A percentile compares a stretch with the other conserved stretches of the same genome.
Evolutionary conservation across 1,140 invertebrate species (phyloP).

Genomic region (Helicoverpa armigera): DNA sequence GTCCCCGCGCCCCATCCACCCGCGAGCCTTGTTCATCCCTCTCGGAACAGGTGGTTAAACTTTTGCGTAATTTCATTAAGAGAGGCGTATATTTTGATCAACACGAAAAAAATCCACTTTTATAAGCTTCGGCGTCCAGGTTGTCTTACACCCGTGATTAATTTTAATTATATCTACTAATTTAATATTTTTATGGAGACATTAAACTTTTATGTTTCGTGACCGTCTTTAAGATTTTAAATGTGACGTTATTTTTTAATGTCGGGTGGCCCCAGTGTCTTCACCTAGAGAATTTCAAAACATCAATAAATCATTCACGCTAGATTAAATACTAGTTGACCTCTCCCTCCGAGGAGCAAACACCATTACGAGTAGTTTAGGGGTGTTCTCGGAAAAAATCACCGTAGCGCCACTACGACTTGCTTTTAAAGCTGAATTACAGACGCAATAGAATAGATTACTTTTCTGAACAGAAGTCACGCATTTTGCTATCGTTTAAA

Average conservation of each 20-base stretch:
- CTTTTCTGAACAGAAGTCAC: not conserved
- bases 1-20: slow-evolving; percentile 59
- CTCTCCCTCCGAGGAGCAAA: slow-evolving; percentile 76
- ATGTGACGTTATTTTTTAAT: slow-evolving; percentile 6
- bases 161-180: slow-evolving; percentile 51
- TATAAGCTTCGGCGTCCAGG: slow-evolving; percentile 48
- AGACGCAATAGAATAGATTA: not conserved
- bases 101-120: slow-evolving; percentile 60
- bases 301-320: slow-evolving; percentile 83
- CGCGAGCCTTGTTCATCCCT: slow-evolving; percentile 53
- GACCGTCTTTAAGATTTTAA: slow-evolving; percentile 25
- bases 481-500: too few species aligned
- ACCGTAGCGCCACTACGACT: slow-evolving; percentile 57
- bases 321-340: slow-evolving; percentile 85
- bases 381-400: slow-evolving; percentile 70
- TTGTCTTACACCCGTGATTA: slow-evolving; percentile 54
- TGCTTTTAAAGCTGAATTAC: slow-evolving; percentile 19
- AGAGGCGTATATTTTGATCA: slow-evolving; percentile 72
- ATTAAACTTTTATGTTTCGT: slow-evolving; percentile 25
- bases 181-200: slow-evolving; percentile 47
- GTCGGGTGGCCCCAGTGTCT: slow-evolving; percentile 2
- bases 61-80: slow-evolving; percentile 76
- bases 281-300: slow-evolving; percentile 70
- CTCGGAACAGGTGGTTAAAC: slow-evolving; percentile 73
- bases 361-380: slow-evolving; percentile 74